Base-by-base conservation (phyloP, 2,797 vertebrate species). In the Enteromius unitaeniatus region DNA sequence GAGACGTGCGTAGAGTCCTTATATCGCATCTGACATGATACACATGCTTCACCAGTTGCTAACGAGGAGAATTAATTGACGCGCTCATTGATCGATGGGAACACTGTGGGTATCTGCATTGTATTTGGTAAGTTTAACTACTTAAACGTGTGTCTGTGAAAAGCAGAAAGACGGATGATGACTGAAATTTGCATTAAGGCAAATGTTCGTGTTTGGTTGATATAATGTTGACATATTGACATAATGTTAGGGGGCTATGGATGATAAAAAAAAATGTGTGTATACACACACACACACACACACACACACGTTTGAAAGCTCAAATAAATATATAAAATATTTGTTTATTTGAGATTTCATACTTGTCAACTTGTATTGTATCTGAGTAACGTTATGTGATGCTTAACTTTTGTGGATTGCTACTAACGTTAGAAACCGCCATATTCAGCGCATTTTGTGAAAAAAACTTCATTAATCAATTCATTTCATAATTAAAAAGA, bases 1-100 rank as follows among this genome's bases (percentile, higher is more conserved):
- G 55, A 62, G 82, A 78, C 82, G 82, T 78, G 75, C 75, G 34
- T n/a, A 14, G 73, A 69, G 73, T 45, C 37, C 7, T 82, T 64
- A 47, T 64, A 47, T 70, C 53, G 31, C 65, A 72, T 60, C 53
- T 78, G 75, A 78, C 82, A 72, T 84, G 82, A 78, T 78, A 37
- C 67, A 72, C 49, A 69, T 45, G 81, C 64, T 76, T 77, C 74
- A 84, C 49, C 51, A 70, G 74, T 84, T 84, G 67, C 40, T 70
- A 23, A 69, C 26, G 6, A 70, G 40, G 53, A 83, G n/a, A 55
- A 17, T 60, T n/a, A 19, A 42, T 69, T 28, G 31, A 69, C 14
- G 23, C 31, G 49, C 15, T 26, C 67, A 51, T 62, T 13, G 49
- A 70, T 84, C 53, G 53, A 79, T 78, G 45, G 34, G 28, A 47